A percentile compares a stretch with the other conserved stretches of the same genome.
phyloP scores from a whole-genome alignment of 2,113 vertebrate genomes.

The Dicerorhinus sumatrensis region DNA sequence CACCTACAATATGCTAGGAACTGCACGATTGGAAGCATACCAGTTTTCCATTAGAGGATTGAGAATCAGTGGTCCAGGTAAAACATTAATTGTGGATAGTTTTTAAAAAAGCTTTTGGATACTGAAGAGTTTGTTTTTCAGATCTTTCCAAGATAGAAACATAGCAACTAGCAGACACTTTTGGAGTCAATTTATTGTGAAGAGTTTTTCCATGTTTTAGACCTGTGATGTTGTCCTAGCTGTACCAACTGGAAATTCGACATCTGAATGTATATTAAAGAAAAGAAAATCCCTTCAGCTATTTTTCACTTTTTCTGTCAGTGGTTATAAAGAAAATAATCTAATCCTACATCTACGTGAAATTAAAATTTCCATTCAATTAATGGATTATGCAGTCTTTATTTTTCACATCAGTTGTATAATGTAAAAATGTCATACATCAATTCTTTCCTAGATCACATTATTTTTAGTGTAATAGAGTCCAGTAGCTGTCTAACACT shows the following conservation, averaged over 20 bases:
- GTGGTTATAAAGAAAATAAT: slow-evolving; percentile 26
- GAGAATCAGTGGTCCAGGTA: not conserved
- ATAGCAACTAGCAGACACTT: not conserved
- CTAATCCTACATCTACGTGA: not conserved
- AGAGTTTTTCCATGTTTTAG: not conserved
- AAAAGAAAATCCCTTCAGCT: not conserved
- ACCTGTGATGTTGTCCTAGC: not conserved
- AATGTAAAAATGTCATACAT: slow-evolving; percentile 1
- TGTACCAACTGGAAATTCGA: not conserved
- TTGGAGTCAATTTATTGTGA: not conserved
- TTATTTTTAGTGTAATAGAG: slow-evolving; percentile 14
- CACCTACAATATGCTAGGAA: not conserved
- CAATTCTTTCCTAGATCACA: not conserved
- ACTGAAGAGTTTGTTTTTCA: slow-evolving; percentile 13
- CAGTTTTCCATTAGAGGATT: not conserved
- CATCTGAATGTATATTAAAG: slow-evolving; percentile 17
- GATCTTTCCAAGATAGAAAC: not conserved
- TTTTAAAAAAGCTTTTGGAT: slow-evolving; percentile 12
- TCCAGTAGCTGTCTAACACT: slow-evolving; percentile 50
- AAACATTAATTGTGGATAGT: slow-evolving; percentile 23
- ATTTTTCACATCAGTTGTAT: not conserved
- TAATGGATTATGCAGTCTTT: not conserved
- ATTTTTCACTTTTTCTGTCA: slow-evolving; percentile 8
- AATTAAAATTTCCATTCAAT: slow-evolving; percentile 11
- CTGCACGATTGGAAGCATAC: not conserved